Evolutionary conservation across 2,888 invertebrate genomes (phyloP).

Genomic region (Nemapogon koenigi): DNA sequence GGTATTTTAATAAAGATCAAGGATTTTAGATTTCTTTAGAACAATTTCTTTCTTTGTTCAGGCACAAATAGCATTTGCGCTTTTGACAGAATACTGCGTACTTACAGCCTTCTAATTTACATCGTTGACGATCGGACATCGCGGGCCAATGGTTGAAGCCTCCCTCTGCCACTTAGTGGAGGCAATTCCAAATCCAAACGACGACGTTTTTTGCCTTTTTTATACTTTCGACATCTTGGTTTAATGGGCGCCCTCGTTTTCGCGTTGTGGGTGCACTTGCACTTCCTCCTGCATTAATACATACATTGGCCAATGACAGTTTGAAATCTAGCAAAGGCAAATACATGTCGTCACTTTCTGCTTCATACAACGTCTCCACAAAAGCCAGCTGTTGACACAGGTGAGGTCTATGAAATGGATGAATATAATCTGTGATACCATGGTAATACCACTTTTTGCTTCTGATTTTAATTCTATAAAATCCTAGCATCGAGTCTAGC

Average conservation of each 20-base stretch:
- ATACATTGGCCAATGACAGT: constrained; percentile 2
- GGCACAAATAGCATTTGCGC: constrained; percentile 13
- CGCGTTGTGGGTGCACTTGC: constrained; percentile 1
- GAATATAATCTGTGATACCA: too few species aligned
- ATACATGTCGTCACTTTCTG: constrained; percentile 16
- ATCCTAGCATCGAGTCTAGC: constrained; percentile 19
- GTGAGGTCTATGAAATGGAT: constrained; percentile 21
- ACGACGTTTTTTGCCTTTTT: neutral
- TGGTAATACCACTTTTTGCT: constrained; percentile 22
- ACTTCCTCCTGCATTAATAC: neutral
- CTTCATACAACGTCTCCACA: constrained; percentile 18
- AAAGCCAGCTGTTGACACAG: constrained; percentile 20
- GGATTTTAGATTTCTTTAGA: too few species aligned
- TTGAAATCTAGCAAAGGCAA: constrained; percentile 17
- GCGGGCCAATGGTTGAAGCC: constrained; percentile 3
- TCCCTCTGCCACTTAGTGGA: neutral
- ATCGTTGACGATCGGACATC: constrained; percentile 12
- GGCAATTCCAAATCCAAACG: neutral
- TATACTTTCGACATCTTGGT: neutral
- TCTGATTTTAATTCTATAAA: constrained; percentile 21
- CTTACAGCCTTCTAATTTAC: constrained; percentile 13
- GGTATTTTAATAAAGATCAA: too few species aligned
- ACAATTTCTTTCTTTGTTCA: constrained; percentile 14
- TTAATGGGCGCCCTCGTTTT: constrained; percentile 1
- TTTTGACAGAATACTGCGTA: constrained; percentile 13